Conservation (phyloP, 1,140 invertebrate genomes). For the Magallana ariakensis region DNA sequence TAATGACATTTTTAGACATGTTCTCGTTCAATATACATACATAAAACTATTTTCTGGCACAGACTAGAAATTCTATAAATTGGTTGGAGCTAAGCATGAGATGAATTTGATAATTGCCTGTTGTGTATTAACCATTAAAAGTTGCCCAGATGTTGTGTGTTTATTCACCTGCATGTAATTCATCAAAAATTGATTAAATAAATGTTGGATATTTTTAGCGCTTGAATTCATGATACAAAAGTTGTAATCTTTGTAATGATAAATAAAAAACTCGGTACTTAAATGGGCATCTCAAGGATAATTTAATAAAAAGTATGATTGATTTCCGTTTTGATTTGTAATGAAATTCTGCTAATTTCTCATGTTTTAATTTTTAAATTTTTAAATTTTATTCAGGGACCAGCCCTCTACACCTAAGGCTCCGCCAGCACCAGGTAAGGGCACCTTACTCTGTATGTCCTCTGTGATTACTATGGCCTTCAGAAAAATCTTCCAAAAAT, state of each 20-base stretch:
- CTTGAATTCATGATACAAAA: neutral
- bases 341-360: no score
- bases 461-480: no score
- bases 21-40: no score
- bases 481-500: no score
- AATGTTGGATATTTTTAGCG: neutral
- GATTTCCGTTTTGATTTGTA: no score
- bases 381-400: conserved; percentile 33
- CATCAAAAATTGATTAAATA: neutral
- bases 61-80: neutral
- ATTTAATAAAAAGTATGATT: no score
- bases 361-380: neutral
- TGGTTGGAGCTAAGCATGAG: neutral
- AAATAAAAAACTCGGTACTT: neutral
- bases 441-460: neutral
- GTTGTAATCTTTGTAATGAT: neutral
- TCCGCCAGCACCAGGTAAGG: conserved; percentile 55
- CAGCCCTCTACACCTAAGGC: conserved; percentile 62
- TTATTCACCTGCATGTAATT: neutral
- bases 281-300: no score
- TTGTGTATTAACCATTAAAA: neutral
- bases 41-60: neutral
- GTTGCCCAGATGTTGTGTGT: neutral
- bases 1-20: no score
- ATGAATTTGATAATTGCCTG: neutral